Percentiles rank a stretch among this genome's conserved stretches.
These are phyloP conservation scores for Drosophila limbata DNA, from an alignment of 2,888 invertebrate species.

Conservation along the genomic window DNA sequence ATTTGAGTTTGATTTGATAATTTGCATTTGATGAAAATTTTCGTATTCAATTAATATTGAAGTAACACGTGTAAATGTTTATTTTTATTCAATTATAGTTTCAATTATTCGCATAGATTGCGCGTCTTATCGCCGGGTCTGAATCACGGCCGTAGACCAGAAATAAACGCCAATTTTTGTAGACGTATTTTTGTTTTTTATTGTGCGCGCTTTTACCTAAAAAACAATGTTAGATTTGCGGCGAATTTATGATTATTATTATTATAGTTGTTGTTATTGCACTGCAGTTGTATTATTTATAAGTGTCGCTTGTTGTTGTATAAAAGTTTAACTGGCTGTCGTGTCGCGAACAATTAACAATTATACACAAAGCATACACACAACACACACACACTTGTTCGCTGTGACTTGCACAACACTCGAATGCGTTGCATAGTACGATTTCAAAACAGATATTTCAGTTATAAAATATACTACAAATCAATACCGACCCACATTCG, in stretches of 20 bases:
- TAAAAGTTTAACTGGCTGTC: slow-evolving; percentile 34
- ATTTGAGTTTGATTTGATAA: slow-evolving; percentile 12
- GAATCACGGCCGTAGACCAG: slow-evolving; percentile 13
- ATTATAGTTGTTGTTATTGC: slow-evolving; percentile 14
- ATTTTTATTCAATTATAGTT: not conserved
- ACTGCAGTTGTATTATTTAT: slow-evolving; percentile 29
- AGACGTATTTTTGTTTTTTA: not conserved
- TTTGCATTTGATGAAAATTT: slow-evolving; percentile 24
- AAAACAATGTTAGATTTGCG: slow-evolving; percentile 8
- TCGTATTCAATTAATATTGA: not conserved
- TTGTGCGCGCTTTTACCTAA: not conserved
- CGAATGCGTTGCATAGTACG: slow-evolving; percentile 6
- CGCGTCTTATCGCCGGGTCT: slow-evolving; percentile 18
- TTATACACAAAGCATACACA: slow-evolving; percentile 18
- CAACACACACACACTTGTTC: slow-evolving; percentile 12
- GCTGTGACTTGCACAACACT: slow-evolving; percentile 64
- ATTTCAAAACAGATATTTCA: slow-evolving; percentile 4
- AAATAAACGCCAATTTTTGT: slow-evolving; percentile 31
- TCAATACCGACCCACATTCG: slow-evolving; percentile 36
- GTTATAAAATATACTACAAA: not conserved
- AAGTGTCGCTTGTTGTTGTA: slow-evolving; percentile 21
- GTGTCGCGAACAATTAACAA: slow-evolving; percentile 55
- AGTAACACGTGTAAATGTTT: slow-evolving; percentile 4
- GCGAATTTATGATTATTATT: slow-evolving; percentile 10
- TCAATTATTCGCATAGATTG: slow-evolving; percentile 6